Evolutionary conservation across 2,888 invertebrate genomes (phyloP).

Genomic region (Ophion slaviceki): DNA sequence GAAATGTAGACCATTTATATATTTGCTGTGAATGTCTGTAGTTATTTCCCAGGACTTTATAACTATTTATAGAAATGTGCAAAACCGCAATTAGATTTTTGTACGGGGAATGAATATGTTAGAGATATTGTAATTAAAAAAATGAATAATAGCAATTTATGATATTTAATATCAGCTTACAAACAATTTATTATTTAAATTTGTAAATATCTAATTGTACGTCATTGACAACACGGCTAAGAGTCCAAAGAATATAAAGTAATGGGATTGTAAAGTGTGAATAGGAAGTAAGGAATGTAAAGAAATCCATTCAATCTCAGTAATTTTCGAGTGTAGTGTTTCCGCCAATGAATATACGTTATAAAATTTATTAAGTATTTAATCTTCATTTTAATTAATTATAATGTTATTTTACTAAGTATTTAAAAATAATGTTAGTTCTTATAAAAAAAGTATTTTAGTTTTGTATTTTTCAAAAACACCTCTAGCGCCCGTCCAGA

Average conservation of each 20-base stretch:
- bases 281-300: neutral
- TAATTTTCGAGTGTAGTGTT: neutral
- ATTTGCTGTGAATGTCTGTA: neutral
- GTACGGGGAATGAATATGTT: neutral
- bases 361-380: slow-evolving; percentile 2
- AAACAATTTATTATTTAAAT: neutral
- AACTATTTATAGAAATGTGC: neutral
- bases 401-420: neutral
- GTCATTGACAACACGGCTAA: slow-evolving; percentile 70
- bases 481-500: slow-evolving; percentile 45
- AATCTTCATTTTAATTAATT: neutral
- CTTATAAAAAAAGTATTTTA: neutral
- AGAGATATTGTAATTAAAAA: slow-evolving; percentile 3
- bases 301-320: slow-evolving; percentile 10
- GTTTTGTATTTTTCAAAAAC: neutral
- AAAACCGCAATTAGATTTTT: neutral
- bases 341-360: neutral
- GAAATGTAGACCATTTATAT: slow-evolving; percentile 4
- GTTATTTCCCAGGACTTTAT: neutral
- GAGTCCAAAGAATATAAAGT: slow-evolving; percentile 72
- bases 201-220: slow-evolving; percentile 21
- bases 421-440: neutral
- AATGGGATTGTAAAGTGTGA: slow-evolving; percentile 3
- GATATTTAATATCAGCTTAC: slow-evolving; percentile 14
- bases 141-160: neutral